A percentile compares a stretch with the other conserved stretches of the same genome.
Conservation (phyloP, 2,888 invertebrate genomes). For the Dendrolimus pini region DNA sequence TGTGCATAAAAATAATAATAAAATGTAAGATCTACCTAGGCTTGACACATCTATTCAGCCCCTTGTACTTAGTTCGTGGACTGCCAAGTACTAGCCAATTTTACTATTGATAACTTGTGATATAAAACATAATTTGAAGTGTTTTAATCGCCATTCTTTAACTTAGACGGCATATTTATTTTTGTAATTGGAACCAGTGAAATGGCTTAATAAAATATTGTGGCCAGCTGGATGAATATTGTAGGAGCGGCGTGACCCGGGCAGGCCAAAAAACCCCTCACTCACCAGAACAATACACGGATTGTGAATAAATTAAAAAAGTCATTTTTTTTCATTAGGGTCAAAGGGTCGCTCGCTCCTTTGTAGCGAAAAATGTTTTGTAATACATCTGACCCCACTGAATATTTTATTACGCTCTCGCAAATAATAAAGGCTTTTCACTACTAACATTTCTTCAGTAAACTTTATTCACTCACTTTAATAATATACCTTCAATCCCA, state of each 20-base stretch:
- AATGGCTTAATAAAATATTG: constrained; percentile 56
- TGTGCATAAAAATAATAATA: too few species aligned
- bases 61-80: too few species aligned
- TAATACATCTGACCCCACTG: constrained; percentile 7
- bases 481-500: too few species aligned
- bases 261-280: constrained; percentile 8
- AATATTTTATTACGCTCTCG: background rate
- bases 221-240: constrained; percentile 44
- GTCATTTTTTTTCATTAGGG: constrained; percentile 27
- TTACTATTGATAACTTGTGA: too few species aligned
- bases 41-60: too few species aligned
- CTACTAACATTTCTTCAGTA: constrained; percentile 5
- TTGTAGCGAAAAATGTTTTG: constrained; percentile 31
- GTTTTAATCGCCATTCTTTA: too few species aligned
- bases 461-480: background rate
- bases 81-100: too few species aligned
- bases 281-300: constrained; percentile 41
- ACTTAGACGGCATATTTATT: too few species aligned
- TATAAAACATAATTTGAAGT: too few species aligned
- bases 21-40: too few species aligned
- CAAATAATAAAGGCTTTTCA: background rate
- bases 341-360: constrained; percentile 23
- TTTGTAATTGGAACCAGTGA: constrained; percentile 30
- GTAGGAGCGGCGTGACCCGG: constrained; percentile 39
- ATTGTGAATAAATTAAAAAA: constrained; percentile 46